Evolutionary conservation across 2,888 invertebrate species (phyloP).

Genomic region (Cybosia mesomella): DNA sequence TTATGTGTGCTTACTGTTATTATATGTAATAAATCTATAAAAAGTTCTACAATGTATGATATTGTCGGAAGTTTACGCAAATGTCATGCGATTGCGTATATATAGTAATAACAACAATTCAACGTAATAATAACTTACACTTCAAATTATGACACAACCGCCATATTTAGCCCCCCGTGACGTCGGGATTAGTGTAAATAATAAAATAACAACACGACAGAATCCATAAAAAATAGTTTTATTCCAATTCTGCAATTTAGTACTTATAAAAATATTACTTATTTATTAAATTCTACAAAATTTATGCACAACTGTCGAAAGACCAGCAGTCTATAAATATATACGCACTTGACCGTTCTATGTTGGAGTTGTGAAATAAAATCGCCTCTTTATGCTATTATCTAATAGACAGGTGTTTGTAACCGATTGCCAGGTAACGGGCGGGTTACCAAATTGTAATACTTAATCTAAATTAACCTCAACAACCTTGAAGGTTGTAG

Average conservation of each 20-base stretch:
- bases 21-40: no score
- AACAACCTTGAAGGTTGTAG: constrained; percentile 5
- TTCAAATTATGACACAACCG: no score
- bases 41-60: no score
- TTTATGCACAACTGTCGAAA: neutral
- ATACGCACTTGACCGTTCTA: constrained; percentile 15
- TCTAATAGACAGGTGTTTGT: constrained; percentile 6
- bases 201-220: no score
- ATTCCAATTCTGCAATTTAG: neutral
- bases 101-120: no score
- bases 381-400: neutral
- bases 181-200: no score
- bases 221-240: neutral
- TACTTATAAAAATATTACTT: neutral
- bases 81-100: no score
- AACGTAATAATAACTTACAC: no score
- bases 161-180: no score
- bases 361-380: constrained; percentile 5
- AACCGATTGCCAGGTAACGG: constrained; percentile 4
- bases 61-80: no score
- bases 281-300: neutral
- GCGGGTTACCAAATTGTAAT: constrained; percentile 1
- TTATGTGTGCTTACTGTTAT: no score
- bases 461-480: constrained; percentile 1
- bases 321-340: neutral